Evolutionary conservation across 2,888 invertebrate species (phyloP).

Genomic region (Myopa testacea): DNA sequence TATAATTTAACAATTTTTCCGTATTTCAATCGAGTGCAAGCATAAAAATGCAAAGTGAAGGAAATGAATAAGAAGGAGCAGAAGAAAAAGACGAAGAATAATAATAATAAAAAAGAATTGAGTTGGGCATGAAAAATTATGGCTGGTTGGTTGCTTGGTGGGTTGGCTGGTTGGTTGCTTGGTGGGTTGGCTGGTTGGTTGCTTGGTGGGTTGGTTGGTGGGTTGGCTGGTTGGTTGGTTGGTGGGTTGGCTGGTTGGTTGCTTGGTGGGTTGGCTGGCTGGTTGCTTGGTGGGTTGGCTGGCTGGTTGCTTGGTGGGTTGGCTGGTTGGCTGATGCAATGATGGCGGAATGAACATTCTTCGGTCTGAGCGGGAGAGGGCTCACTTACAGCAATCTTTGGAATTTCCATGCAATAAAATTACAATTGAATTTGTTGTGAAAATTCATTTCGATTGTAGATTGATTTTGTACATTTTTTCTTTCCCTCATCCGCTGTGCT

Average conservation of each 20-base stretch:
- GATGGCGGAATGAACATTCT: background rate
- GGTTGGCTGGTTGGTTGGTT: too few species aligned
- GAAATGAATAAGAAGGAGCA: background rate
- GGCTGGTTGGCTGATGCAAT: background rate
- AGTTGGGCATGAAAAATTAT: background rate
- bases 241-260: background rate
- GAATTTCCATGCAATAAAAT: slow-evolving; percentile 28
- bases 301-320: background rate
- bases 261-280: background rate
- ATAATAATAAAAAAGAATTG: background rate
- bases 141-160: background rate
- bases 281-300: background rate
- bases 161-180: too few species aligned
- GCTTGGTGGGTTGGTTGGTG: background rate
- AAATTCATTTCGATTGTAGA: slow-evolving; percentile 23
- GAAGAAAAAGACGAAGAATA: background rate
- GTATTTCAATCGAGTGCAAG: background rate
- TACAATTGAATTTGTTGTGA: slow-evolving; percentile 27
- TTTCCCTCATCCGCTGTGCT: too few species aligned
- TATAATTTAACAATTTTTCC: background rate
- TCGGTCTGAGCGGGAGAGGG: background rate
- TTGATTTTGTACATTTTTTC: slow-evolving; percentile 8
- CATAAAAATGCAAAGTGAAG: background rate
- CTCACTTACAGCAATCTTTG: too few species aligned
- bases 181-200: too few species aligned